Base-by-base conservation (phyloP, 1,140 invertebrate species). In the Drosophila ambigua region DNA sequence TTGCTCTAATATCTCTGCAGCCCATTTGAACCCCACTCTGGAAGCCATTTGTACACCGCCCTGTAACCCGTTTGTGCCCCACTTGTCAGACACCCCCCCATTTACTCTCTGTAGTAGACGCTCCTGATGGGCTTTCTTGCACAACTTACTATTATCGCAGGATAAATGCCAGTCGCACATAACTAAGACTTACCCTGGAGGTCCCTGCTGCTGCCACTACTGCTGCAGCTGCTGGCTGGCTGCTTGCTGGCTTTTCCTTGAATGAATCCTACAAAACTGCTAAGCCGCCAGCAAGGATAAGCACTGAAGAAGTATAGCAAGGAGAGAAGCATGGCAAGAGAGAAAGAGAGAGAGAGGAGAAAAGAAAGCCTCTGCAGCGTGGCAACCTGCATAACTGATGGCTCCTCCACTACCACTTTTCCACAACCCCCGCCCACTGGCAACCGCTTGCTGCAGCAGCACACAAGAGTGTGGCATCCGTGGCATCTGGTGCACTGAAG, bases 71-170 rank as follows among this genome's bases (percentile, higher is more conserved):
- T 28, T 50, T 52, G n/a, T 7, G 4, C 46, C 46, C 45, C 45
- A 8, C 7, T 23, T 5, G 23, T 5, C 5, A n/a, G n/a, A n/a
- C n/a, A 3, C 9, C 16, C 26, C n/a, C 54, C 41, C 41, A 15
- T 28, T 41, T 24, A 24, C 24, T 11, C 24, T 28, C 24, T 28
- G 23, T 6, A 11, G 15, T 20, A 41, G 52, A 46, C 45, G 15
- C 7, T 39, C 2, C 11, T 39, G 35, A 39, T 39, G 35, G 35
- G 35, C 15, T 24, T 5, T 16, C 20, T 16, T 46, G 66, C 71
- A 82, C 78, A 88, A 79, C 82, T 82, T 82, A 82, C 82, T 88
- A 87, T 87, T 87, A 87, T 88, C 83, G 66, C 49, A 88, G 82
- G 82, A 87, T 87, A 87, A 87, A 87, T 87, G 83, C 83, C 75